Base-by-base conservation (phyloP, 2,888 invertebrate genomes). In the Conchocele bisecta region DNA sequence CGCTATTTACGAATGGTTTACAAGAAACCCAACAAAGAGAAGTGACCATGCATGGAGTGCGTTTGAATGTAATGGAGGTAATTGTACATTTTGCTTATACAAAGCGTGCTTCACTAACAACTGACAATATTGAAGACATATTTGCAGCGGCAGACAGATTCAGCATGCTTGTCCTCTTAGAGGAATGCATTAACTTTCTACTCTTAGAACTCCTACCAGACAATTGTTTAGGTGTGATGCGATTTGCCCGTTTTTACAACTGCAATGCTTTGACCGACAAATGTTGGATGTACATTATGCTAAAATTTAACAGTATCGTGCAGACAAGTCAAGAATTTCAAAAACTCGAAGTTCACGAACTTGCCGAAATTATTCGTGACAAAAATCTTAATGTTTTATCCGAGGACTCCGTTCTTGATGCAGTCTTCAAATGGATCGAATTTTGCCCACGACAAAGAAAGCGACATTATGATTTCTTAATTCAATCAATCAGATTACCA, bases 211-310 rank as follows among this genome's bases (percentile, higher is more conserved):
- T 97, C 28, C 94, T 92, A 22, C 94, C 95, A 0, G 94, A 94
- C 82, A 97, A 97, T 89, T 96, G 96, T 88, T 94, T 97, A 71
- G 95, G 96, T 28, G 95, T 97, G 57, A 94, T 96, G 93, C 93
- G 94, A 83, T 97, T 97, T 91, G 95, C 97, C n/a, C 94, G 94
- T 81, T 93, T 94, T 71, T 94, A 95, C 83, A 95, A 95, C 87
- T 95, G 95, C 89, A 93, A 92, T 58, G 93, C 94, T 54, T 92
- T 97, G 48, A 94, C 95, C 83, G 92, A 93, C n/a, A 94, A 94
- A 80, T 93, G 95, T n/a, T 93, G 94, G 83, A 93, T 93, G 87
- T 96, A 94, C 86, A 91, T 96, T 39, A 93, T 97, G 91, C 72
- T 72, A 46, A 75, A 88, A 63, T 87, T 89, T 61, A 65, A 56